These are phyloP conservation scores for Centropyge bicolor DNA, from an alignment of 2,797 vertebrate species.

Conservation along the genomic window DNA sequence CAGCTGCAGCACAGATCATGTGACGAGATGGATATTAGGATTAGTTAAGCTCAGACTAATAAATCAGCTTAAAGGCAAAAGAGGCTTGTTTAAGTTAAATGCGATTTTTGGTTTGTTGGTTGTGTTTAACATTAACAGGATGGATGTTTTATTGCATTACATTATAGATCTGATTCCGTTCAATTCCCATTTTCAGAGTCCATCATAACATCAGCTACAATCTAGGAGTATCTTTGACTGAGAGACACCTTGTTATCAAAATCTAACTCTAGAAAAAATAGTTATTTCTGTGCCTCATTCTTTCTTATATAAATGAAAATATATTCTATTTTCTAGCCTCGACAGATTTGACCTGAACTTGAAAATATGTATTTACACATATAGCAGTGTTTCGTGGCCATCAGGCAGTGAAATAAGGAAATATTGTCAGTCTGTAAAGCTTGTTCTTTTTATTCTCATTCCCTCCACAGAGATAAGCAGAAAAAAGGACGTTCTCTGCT, in stretches of 20 bases:
- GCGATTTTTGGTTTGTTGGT: neutral
- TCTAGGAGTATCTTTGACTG: neutral
- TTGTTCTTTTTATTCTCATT: neutral
- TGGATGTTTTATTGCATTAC: neutral
- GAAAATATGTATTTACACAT: neutral
- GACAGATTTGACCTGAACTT: neutral
- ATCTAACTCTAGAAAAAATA: neutral
- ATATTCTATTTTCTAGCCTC: neutral
- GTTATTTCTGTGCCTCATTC: neutral
- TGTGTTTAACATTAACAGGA: neutral
- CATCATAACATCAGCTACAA: neutral
- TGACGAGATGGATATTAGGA: constrained; percentile 48
- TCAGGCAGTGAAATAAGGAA: neutral
- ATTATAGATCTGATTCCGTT: neutral
- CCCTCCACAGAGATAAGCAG: neutral
- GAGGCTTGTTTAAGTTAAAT: constrained; percentile 6
- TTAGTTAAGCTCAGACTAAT: constrained; percentile 23
- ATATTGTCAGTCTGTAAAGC: neutral
- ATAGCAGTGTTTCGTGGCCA: neutral
- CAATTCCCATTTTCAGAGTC: neutral
- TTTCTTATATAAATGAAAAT: neutral
- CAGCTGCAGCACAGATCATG: constrained; percentile 43
- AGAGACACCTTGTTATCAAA: too few species aligned
- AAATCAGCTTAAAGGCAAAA: constrained; percentile 34
- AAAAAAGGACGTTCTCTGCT: neutral